These are phyloP conservation scores for Ceryle rudis DNA, from an alignment of 2,797 vertebrate genomes.

Conservation along the genomic window DNA sequence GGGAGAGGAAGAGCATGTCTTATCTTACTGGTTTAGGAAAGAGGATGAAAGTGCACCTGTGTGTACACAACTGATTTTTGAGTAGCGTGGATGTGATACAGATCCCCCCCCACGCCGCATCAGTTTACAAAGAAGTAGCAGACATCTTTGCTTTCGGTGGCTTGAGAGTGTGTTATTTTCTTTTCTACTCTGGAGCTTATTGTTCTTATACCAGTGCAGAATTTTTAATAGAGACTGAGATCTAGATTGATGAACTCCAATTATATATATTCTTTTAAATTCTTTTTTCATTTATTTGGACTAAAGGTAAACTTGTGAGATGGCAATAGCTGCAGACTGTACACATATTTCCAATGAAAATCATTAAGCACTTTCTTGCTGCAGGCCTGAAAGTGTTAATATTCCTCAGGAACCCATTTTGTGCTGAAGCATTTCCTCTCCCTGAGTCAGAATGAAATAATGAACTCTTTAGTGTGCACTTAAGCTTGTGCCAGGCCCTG, in stretches of 20 bases:
- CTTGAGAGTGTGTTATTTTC: not conserved
- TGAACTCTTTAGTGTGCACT: conserved; percentile 17
- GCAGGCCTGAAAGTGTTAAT: conserved; percentile 7
- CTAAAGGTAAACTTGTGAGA: accelerated
- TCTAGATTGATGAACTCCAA: not conserved
- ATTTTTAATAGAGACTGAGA: not conserved
- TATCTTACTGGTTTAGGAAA: not conserved
- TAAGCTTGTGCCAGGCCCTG: conserved; percentile 7
- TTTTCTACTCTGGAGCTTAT: not conserved
- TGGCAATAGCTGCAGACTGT: not conserved
- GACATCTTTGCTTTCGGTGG: not conserved
- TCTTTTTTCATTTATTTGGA: not conserved
- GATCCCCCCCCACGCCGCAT: too few relatives aligned
- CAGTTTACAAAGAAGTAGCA: not conserved
- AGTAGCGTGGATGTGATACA: not conserved
- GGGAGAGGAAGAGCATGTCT: not conserved
- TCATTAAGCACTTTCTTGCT: not conserved
- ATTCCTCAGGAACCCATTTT: conserved; percentile 55
- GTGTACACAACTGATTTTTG: not conserved
- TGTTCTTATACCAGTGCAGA: not conserved
- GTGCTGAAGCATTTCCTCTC: conserved; percentile 71
- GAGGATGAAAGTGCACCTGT: accelerated
- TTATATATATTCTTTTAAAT: too few relatives aligned
- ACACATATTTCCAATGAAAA: not conserved
- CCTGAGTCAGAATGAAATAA: conserved; percentile 66